These are phyloP conservation scores for Microhierax caerulescens DNA, from an alignment of 2,797 vertebrate genomes.

Conservation along the genomic window DNA sequence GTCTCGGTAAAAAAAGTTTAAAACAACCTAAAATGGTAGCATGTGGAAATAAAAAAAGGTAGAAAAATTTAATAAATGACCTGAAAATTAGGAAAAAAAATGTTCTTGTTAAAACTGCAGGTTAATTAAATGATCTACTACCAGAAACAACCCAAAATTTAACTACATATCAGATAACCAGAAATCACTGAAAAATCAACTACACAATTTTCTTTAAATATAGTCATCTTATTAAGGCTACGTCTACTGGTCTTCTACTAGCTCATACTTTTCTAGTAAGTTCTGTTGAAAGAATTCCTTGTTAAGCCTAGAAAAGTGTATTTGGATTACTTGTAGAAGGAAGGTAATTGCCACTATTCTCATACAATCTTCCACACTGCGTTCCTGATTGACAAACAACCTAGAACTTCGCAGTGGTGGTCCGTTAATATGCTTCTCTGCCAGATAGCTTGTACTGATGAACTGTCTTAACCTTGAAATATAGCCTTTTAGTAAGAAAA, in stretches of 20 bases:
- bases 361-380: background rate
- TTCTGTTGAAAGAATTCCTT: background rate
- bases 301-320: background rate
- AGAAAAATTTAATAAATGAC: constrained; percentile 54
- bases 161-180: background rate
- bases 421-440: background rate
- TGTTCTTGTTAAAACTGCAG: background rate
- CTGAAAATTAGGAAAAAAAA: background rate
- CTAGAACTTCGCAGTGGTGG: background rate
- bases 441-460: background rate
- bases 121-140: background rate
- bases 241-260: background rate
- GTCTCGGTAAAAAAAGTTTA: constrained; percentile 75
- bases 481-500: background rate
- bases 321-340: background rate
- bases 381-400: background rate
- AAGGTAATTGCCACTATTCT: background rate
- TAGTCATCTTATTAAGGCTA: background rate
- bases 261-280: background rate
- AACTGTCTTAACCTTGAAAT: background rate
- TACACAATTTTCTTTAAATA: background rate
- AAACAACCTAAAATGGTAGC: constrained; percentile 77
- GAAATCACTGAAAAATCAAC: background rate
- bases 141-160: background rate
- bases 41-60: constrained; percentile 41